Evolutionary conservation across 92 coral and sea anemone species (phyloP), one percentile per base, ranked within the genome.

Genomic region (Porites divaricata): DNA sequence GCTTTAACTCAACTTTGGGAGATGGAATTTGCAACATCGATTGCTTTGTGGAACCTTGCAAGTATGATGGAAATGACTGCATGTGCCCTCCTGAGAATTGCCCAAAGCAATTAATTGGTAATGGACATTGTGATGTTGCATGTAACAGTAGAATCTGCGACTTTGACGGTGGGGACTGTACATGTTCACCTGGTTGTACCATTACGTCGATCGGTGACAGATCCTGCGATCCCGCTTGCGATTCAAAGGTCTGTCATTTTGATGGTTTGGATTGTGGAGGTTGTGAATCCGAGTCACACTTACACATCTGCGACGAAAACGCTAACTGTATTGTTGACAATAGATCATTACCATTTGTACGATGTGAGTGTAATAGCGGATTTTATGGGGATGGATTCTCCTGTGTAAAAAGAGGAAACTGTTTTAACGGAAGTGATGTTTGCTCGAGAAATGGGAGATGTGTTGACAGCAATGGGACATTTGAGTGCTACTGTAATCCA

Each of bases 211-310:
- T 90, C 25, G 63, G 82, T 19, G 94, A 90, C 68, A 87, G 91
- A 16, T 81, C 83, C 69, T 90, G 94, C 67, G 94, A 90, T 65
- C 66, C 70, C 7, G 72, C 69, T n/a, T 90, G 94, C 66, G 86
- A 90, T 84, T 77, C 56, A 19, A 78, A 51, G 66, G 49, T 53
- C 8, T 90, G 94, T 35, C 54, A 90, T 25, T 90, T 83, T 69
- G 94, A 90, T 63, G 94, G 94, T 24, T 74, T 87, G 14, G 94
- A 87, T 63, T 90, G 94, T 41, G 94, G 94, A 1, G 94, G 91
- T 28, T 90, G 94, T 15, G 72, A 90, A 21, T 15, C 83, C 1
- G 94, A 90, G 23, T 28, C 72, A 51, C 94, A 90, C 66, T 74
- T 79, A 25, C 21, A 49, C 25, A 53, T 90, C 59, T 90, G 94